These are phyloP conservation scores for Psilanteris sp. DNA, from an alignment of 1,140 invertebrate species.

Conservation along the genomic window DNA sequence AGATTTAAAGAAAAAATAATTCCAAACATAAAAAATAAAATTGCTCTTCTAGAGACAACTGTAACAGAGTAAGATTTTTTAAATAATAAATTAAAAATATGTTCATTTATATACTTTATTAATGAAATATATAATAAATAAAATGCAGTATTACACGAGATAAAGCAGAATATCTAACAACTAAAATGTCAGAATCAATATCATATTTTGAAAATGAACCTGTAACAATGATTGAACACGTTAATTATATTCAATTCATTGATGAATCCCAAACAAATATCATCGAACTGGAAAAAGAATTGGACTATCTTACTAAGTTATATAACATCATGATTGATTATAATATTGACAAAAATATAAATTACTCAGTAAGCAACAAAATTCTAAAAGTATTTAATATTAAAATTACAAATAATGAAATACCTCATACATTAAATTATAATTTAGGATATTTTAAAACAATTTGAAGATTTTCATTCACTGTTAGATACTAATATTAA, in stretches of 20 bases:
- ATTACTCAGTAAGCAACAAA: no score
- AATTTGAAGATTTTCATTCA: slow-evolving; percentile 71
- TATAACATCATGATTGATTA: slow-evolving; percentile 87
- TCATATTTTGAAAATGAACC: slow-evolving; percentile 83
- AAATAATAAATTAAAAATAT: slow-evolving; percentile 7
- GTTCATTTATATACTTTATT: slow-evolving; percentile 9
- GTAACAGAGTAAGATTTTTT: slow-evolving; percentile 78
- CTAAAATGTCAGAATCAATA: slow-evolving; percentile 82
- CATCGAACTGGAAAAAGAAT: slow-evolving; percentile 82
- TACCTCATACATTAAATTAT: no score
- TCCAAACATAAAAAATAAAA: slow-evolving; percentile 85
- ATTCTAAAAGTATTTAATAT: no score
- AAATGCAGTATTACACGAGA: slow-evolving; percentile 56
- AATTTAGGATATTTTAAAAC: slow-evolving; percentile 67
- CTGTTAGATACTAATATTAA: slow-evolving; percentile 81
- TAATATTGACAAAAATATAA: no score
- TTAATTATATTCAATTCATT: slow-evolving; percentile 85
- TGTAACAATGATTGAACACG: slow-evolving; percentile 83
- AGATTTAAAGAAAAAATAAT: slow-evolving; percentile 86
- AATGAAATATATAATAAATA: background rate
- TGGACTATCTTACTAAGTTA: slow-evolving; percentile 86
- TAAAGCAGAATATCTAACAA: slow-evolving; percentile 82
- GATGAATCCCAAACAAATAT: slow-evolving; percentile 83
- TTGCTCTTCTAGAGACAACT: slow-evolving; percentile 80
- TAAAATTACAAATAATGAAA: no score